A percentile compares a stretch with the other conserved stretches of the same genome.
Evolutionary conservation across 1,140 invertebrate species (phyloP).

Genomic region (Drosophila prosaltans): DNA sequence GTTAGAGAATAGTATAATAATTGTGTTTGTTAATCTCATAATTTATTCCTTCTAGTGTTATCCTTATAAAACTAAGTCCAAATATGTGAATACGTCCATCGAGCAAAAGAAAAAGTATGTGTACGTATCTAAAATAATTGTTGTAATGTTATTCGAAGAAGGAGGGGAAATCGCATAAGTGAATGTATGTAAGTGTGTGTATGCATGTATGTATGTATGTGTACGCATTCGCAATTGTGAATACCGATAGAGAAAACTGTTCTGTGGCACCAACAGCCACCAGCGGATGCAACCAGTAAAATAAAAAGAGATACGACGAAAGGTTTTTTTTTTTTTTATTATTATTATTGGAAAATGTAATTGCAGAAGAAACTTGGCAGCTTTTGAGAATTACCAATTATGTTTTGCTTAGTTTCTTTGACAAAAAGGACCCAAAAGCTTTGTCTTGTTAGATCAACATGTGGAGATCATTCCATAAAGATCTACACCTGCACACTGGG

Average conservation of each 20-base stretch:
- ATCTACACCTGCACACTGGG: too few species aligned
- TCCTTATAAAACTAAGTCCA: neutral
- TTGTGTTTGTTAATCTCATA: neutral
- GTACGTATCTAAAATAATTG: neutral
- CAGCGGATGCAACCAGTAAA: neutral
- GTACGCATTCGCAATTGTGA: neutral
- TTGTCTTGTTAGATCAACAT: too few species aligned
- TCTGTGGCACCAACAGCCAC: neutral
- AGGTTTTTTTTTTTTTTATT: neutral
- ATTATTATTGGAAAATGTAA: neutral
- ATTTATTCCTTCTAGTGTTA: neutral
- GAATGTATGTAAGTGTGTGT: neutral
- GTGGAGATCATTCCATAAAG: too few species aligned
- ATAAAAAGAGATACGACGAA: neutral
- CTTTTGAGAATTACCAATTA: too few species aligned
- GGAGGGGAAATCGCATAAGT: neutral
- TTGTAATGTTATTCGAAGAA: neutral
- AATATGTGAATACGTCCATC: neutral
- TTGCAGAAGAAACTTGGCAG: too few species aligned
- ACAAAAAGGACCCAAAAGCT: too few species aligned
- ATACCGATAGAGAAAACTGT: constrained; percentile 8
- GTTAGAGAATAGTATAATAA: neutral
- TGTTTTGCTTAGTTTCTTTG: too few species aligned
- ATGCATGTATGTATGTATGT: neutral
- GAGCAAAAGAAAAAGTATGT: neutral